These are phyloP conservation scores for Cynopterus sphinx DNA, from an alignment of 2,797 vertebrate species.

Conservation along the genomic window DNA sequence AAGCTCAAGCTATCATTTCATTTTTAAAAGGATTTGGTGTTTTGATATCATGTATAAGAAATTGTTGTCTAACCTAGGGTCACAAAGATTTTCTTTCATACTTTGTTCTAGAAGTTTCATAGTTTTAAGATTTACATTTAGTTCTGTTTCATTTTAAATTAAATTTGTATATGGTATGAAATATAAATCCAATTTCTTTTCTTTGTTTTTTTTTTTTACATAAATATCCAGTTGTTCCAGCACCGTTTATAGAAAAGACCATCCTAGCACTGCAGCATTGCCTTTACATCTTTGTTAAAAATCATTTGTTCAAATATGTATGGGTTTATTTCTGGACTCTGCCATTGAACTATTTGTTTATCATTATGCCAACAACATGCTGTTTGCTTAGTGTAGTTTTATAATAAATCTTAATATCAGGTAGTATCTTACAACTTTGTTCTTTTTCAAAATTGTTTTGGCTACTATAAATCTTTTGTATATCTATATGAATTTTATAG, in stretches of 20 bases:
- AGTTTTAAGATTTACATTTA: neutral
- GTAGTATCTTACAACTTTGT: neutral
- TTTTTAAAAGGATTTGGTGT: neutral
- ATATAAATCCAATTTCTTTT: neutral
- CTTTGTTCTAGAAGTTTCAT: neutral
- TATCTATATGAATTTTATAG: neutral
- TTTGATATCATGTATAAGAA: constrained; percentile 3
- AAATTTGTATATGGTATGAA: neutral
- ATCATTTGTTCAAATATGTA: neutral
- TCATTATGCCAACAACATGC: neutral
- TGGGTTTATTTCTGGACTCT: neutral
- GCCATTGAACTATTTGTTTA: neutral
- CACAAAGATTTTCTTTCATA: neutral
- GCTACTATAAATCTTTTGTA: no score
- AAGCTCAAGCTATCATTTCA: neutral
- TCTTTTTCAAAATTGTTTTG: neutral
- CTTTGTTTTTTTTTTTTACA: neutral
- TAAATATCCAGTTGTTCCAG: neutral
- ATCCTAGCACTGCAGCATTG: neutral
- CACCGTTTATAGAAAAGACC: neutral
- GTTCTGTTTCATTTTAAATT: neutral
- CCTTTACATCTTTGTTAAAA: neutral
- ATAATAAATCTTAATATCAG: neutral
- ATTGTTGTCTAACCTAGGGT: neutral
- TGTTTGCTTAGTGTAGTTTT: neutral